phyloP scores from a whole-genome alignment of 2,888 invertebrate genomes.

The Prosapia bicincta region DNA sequence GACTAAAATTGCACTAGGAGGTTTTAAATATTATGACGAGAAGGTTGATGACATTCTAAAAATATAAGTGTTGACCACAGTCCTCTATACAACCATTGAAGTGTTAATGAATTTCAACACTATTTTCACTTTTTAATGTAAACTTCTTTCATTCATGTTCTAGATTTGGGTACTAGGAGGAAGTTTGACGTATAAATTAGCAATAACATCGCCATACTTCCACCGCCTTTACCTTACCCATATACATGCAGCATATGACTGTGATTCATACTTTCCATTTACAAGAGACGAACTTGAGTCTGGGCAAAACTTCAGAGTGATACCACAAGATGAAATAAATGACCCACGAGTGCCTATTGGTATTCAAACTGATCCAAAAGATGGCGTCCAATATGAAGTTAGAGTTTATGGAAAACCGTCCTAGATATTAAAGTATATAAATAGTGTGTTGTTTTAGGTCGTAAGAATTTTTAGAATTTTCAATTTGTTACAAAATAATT shows the following conservation, averaged over 20 bases:
- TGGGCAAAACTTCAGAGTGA: neutral
- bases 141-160: too few species aligned
- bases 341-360: slow-evolving; percentile 16
- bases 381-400: neutral
- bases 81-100: too few species aligned
- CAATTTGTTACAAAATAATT: too few species aligned
- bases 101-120: too few species aligned
- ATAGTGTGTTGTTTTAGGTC: too few species aligned
- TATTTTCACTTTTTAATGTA: too few species aligned
- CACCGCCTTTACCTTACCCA: slow-evolving; percentile 20
- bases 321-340: neutral
- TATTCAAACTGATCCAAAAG: slow-evolving; percentile 10
- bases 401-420: slow-evolving; percentile 14
- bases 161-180: slow-evolving; percentile 29
- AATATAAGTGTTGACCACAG: too few species aligned
- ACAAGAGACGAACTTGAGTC: neutral
- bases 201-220: slow-evolving; percentile 10
- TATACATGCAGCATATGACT: slow-evolving; percentile 11
- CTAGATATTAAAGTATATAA: too few species aligned
- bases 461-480: too few species aligned
- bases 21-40: too few species aligned
- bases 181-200: slow-evolving; percentile 1
- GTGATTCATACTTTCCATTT: slow-evolving; percentile 15
- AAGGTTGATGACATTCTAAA: too few species aligned
- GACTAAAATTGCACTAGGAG: too few species aligned